Evolutionary conservation across 2,113 vertebrate genomes (phyloP), one percentile per base, ranked within the genome.

Genomic region (Hippocampus barbouri): DNA sequence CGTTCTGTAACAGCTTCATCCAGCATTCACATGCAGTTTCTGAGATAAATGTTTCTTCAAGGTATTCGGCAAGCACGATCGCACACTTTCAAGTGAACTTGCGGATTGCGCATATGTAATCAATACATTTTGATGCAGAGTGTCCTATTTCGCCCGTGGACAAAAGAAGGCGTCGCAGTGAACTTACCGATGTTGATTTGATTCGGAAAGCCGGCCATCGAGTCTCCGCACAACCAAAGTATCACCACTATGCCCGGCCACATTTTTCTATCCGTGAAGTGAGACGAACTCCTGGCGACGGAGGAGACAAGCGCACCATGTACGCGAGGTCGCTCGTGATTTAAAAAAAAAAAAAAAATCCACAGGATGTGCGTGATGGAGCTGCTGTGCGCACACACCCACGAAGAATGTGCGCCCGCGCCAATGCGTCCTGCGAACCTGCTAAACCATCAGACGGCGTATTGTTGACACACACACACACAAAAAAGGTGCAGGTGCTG

Each of bases 131-230:
- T 60, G 43, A 45, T 16, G 54, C 72, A 23, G 67, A 18, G 70
- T 63, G 78, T 75, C 70, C 63, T 74, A 66, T 73, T 72, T 72
- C 63, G 56, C 65, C 23, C 7, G n/a, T 9, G 66, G 34, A 45
- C 54, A 74, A 57, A 79, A 45, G 70, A 23, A 21, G 54, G 27
- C 20, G 41, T 41, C 60, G 53, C 47, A 8, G n/a, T 53, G 7
- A 84, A 91, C 96, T 96, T 93, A 97, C 97, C 96, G 72, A 98
- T 98, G 90, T 96, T 98, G 92, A 98, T 98, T 88, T 97, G 97
- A 90, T 96, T 98, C 40, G 97, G 97, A 89, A 98, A 96, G 62
- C 96, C 97, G 47, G 93, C 94, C 79, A 92, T 88, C 82, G 94
- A 92, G 81, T 89, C 88, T 71, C 89, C 92, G 91, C 88, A 91